These are phyloP conservation scores for Leptinotarsa lineolata DNA, from an alignment of 1,140 invertebrate species.

Conservation along the genomic window DNA sequence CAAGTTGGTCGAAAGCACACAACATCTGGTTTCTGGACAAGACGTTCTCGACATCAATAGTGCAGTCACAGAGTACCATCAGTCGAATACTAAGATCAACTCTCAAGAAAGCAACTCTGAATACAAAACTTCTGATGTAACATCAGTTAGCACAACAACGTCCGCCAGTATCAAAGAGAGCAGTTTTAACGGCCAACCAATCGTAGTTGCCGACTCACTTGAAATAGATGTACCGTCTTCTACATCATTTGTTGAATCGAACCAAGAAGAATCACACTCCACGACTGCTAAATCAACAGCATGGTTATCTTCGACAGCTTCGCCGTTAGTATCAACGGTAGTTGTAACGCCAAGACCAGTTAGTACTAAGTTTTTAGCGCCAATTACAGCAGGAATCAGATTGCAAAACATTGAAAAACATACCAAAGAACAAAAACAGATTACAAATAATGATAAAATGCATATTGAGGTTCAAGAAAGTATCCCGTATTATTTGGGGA, in stretches of 20 bases:
- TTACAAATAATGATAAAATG: conserved; percentile 52
- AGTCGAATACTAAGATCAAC: neutral
- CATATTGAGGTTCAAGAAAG: conserved; percentile 65
- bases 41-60: conserved; percentile 63
- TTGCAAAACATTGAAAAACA: conserved; percentile 55
- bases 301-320: conserved; percentile 10
- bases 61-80: conserved; percentile 47
- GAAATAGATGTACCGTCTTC: conserved; percentile 18
- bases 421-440: conserved; percentile 31
- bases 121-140: neutral
- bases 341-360: conserved; percentile 58
- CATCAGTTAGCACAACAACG: conserved; percentile 10
- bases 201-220: conserved; percentile 52
- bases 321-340: conserved; percentile 52
- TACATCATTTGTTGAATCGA: conserved; percentile 30
- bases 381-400: conserved; percentile 61
- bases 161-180: neutral
- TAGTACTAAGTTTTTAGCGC: conserved; percentile 59
- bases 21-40: conserved; percentile 61
- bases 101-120: neutral
- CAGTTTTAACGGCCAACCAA: conserved; percentile 46
- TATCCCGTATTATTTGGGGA: conserved; percentile 57
- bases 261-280: conserved; percentile 18
- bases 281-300: conserved; percentile 22
- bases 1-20: conserved; percentile 60